Evolutionary conservation across 2,888 invertebrate genomes (phyloP).

Genomic region (Camponotus fellah): DNA sequence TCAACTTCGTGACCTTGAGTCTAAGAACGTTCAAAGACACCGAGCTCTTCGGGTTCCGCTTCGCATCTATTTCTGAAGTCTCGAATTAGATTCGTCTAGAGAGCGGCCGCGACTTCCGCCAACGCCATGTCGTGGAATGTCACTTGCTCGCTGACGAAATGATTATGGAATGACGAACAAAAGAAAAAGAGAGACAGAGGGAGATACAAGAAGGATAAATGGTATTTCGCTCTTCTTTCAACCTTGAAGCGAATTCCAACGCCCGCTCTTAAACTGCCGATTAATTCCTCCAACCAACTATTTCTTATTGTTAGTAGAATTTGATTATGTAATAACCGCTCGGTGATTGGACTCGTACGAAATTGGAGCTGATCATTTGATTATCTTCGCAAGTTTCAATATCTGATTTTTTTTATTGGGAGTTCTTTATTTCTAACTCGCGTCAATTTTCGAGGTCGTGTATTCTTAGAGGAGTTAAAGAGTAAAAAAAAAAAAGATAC

Average conservation of each 20-base stretch:
- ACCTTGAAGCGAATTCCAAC: background rate
- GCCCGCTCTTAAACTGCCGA: constrained; percentile 47
- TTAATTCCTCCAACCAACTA: constrained; percentile 54
- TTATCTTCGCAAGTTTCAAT: background rate
- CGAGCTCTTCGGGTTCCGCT: constrained; percentile 15
- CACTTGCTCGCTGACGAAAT: constrained; percentile 53
- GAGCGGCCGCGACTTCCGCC: constrained; percentile 47
- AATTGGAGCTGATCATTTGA: background rate
- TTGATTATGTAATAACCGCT: constrained; percentile 14
- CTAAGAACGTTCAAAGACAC: constrained; percentile 50
- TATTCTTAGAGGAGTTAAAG: background rate
- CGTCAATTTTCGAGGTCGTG: background rate
- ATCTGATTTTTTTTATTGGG: background rate
- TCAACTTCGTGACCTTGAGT: constrained; percentile 62
- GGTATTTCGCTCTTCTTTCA: constrained; percentile 32
- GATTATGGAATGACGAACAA: constrained; percentile 55
- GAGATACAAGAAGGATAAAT: constrained; percentile 50
- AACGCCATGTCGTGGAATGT: constrained; percentile 53
- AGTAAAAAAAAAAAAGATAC: background rate
- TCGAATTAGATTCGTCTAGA: constrained; percentile 58
- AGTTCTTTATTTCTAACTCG: background rate
- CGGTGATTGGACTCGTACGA: background rate
- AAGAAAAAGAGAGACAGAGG: background rate
- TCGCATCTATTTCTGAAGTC: constrained; percentile 59
- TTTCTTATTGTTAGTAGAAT: background rate